Evolutionary conservation across 2,888 invertebrate species (phyloP).

Genomic region (Tachina lurida): DNA sequence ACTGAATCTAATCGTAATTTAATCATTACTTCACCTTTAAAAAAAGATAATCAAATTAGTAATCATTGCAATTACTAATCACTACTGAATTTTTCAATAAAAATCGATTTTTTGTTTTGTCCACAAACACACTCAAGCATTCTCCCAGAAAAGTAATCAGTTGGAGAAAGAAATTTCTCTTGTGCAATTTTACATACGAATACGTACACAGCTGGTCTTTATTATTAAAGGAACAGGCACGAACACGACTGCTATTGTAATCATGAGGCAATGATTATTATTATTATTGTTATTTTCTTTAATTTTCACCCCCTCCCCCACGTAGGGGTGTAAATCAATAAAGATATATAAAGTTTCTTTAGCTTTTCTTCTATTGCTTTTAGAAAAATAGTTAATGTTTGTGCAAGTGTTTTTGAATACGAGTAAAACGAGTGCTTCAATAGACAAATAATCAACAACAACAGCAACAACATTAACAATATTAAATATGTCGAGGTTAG

Average conservation of each 20-base stretch:
- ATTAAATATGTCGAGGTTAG: conserved; percentile 70
- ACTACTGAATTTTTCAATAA: too few relatives aligned
- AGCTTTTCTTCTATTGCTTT: conserved; percentile 9
- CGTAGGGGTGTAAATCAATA: conserved; percentile 22
- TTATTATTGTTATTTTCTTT: conserved; percentile 30
- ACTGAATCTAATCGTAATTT: too few relatives aligned
- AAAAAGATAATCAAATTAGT: too few relatives aligned
- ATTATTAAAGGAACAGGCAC: conserved; percentile 45
- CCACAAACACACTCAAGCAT: neutral
- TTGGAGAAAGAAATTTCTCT: conserved; percentile 1
- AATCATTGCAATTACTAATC: too few relatives aligned
- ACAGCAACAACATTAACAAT: conserved; percentile 44
- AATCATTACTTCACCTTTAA: too few relatives aligned
- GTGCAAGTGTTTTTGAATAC: neutral
- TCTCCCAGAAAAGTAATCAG: neutral
- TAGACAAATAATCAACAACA: conserved; percentile 14
- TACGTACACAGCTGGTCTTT: conserved; percentile 51
- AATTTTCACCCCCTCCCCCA: conserved; percentile 11
- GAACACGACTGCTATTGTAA: conserved; percentile 30
- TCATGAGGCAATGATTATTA: neutral
- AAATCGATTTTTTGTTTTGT: conserved; percentile 7
- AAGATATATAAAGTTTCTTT: conserved; percentile 24
- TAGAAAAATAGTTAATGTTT: conserved; percentile 9
- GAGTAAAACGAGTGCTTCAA: conserved; percentile 9
- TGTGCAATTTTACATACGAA: neutral